Evolutionary conservation across 1,140 invertebrate genomes (phyloP), one percentile per base, ranked within the genome.

Genomic region (Nymphalis io): DNA sequence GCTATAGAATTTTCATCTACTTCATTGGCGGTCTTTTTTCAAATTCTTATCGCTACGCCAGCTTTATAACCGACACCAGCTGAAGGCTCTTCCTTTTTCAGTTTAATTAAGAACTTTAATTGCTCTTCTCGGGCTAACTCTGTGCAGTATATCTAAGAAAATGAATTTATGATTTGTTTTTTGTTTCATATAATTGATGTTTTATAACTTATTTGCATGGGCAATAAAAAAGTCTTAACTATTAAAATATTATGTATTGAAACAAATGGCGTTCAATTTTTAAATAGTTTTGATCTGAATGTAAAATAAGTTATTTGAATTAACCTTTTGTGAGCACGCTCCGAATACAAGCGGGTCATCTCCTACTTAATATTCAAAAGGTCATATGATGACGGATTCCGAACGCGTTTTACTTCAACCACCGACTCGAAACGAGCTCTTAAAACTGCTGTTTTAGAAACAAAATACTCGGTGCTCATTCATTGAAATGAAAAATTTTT

Each of bases 321-420:
- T 81, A 80, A 84, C 81, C 79, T 82, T 80, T 82, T 72, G 73
- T 67, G 80, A 72, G 73, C 76, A 78, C 78, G 75, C 78, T 78
- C 73, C 63, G 82, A 78, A 77, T 84, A 79, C 74, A 74, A 79
- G 72, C 80, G 82, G 85, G 81, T 85, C 85, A 83, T 84, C 79
- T 79, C 75, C 76, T 85, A 85, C 77, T 88, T 88, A 88, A 87
- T 88, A 88, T 90, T 88, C 85, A 90, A 85, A 87, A 81, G 84
- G 81, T 82, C 80, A 76, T 80, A 81, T 81, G 76, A 88, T 90
- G 84, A 83, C 67, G 75, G 78, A 90, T 90, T 87, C 86, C 77
- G 71, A 55, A 66, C 80, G 81, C 85, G 87, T 87, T 75, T 80
- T 80, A 78, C 70, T 76, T 83, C 77, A 77, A 81, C 73, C 70